These are phyloP conservation scores for Athetis lepigone DNA, from an alignment of 2,888 invertebrate genomes.

Conservation along the genomic window DNA sequence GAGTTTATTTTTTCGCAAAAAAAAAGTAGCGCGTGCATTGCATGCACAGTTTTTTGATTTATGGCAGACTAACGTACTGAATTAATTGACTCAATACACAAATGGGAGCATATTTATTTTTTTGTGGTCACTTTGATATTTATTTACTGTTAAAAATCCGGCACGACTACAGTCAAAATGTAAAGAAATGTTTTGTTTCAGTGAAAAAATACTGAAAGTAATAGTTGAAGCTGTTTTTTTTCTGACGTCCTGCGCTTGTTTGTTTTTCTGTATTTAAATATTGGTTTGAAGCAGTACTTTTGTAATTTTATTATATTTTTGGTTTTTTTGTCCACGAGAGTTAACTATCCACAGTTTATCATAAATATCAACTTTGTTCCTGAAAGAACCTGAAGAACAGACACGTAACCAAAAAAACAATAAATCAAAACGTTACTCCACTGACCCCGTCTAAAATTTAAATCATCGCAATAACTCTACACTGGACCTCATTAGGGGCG, in stretches of 20 bases:
- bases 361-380: not conserved
- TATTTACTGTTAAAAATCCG: conserved; percentile 49
- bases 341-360: too few relatives aligned
- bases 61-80: conserved; percentile 54
- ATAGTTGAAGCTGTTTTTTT: conserved; percentile 25
- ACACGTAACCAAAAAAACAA: not conserved
- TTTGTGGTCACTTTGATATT: conserved; percentile 49
- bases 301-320: too few relatives aligned
- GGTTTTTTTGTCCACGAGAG: too few relatives aligned
- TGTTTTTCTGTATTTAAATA: conserved; percentile 23
- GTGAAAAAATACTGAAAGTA: conserved; percentile 41
- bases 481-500: conserved; percentile 46
- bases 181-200: conserved; percentile 49
- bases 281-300: conserved; percentile 23
- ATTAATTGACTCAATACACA: conserved; percentile 58
- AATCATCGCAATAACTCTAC: conserved; percentile 31
- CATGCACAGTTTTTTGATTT: conserved; percentile 58
- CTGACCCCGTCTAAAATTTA: conserved; percentile 25
- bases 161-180: conserved; percentile 16
- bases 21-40: conserved; percentile 45
- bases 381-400: not conserved
- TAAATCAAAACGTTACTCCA: not conserved
- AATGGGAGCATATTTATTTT: conserved; percentile 54
- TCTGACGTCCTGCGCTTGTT: conserved; percentile 28
- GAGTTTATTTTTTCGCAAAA: conserved; percentile 49